These are phyloP conservation scores for Dioctria linearis DNA, from an alignment of 2,888 invertebrate species.

Conservation along the genomic window DNA sequence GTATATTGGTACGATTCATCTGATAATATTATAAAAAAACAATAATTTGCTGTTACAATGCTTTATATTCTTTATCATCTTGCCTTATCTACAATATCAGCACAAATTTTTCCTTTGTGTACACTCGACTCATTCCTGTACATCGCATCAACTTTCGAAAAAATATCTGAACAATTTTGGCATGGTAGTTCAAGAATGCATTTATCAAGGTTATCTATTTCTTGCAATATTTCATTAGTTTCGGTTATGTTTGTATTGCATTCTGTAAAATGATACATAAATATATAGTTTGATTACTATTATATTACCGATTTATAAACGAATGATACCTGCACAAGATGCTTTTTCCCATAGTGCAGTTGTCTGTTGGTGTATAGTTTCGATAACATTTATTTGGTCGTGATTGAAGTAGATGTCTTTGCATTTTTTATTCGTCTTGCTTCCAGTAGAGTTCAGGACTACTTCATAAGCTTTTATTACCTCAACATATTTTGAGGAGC, in stretches of 20 bases:
- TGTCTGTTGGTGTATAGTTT: not conserved
- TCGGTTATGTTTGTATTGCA: too few species aligned
- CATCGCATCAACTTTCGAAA: not conserved
- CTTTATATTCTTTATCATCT: not conserved
- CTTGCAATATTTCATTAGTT: too few species aligned
- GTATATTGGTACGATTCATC: constrained; percentile 55
- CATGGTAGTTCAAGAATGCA: constrained; percentile 3
- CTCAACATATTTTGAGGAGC: too few species aligned
- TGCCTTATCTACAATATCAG: constrained; percentile 44
- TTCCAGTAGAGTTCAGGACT: not conserved
- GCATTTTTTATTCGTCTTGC: constrained; percentile 19
- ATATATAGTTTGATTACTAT: not conserved
- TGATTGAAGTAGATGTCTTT: constrained; percentile 26
- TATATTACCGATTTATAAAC: not conserved
- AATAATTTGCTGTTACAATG: not conserved
- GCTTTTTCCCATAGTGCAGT: constrained; percentile 33
- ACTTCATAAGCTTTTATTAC: not conserved
- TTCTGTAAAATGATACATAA: too few species aligned
- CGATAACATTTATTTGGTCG: constrained; percentile 42
- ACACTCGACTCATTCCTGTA: not conserved
- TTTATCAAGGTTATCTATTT: not conserved
- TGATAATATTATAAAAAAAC: constrained; percentile 11
- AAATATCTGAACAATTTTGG: not conserved
- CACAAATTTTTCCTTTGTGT: constrained; percentile 26
- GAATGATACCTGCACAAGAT: constrained; percentile 27